These are phyloP conservation scores for Exephanes ischioxanthus DNA, from an alignment of 2,888 invertebrate species.

Conservation along the genomic window DNA sequence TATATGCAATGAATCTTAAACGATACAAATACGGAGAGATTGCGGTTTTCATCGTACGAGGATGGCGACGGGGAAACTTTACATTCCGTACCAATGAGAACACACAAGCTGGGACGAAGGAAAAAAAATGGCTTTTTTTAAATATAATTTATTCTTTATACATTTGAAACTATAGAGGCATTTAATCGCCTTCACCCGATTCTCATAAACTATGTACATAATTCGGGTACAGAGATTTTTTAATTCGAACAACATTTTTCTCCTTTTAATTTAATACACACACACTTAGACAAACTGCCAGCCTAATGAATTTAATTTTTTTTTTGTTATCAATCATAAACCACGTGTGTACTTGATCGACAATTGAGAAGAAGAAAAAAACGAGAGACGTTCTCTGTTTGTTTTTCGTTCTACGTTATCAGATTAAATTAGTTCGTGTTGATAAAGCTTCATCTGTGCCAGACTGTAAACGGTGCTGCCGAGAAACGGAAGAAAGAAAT, in stretches of 20 bases:
- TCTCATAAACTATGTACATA: slow-evolving; percentile 32
- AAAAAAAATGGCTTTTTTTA: not conserved
- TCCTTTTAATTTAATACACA: not conserved
- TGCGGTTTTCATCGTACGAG: slow-evolving; percentile 34
- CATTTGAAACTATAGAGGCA: not conserved
- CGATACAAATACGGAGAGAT: not conserved
- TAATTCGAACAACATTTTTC: not conserved
- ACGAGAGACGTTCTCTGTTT: not conserved
- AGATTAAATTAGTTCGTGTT: not conserved
- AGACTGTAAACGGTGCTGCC: not conserved
- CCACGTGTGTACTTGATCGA: not conserved
- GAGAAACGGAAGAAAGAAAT: not conserved
- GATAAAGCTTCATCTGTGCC: not conserved
- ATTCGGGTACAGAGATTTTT: slow-evolving; percentile 20
- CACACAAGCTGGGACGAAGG: not conserved
- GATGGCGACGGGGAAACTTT: slow-evolving; percentile 30
- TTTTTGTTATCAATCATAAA: not conserved
- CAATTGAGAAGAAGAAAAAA: not conserved
- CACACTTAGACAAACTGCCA: not conserved
- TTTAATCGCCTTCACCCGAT: slow-evolving; percentile 15
- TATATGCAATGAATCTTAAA: slow-evolving; percentile 20
- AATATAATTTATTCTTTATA: not conserved
- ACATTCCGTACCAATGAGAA: slow-evolving; percentile 51
- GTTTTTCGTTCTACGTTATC: not conserved
- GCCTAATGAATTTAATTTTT: not conserved